Evolutionary conservation across 2,888 invertebrate species (phyloP), one percentile per base, ranked within the genome.

Genomic region (Megaustenia siamemsis): DNA sequence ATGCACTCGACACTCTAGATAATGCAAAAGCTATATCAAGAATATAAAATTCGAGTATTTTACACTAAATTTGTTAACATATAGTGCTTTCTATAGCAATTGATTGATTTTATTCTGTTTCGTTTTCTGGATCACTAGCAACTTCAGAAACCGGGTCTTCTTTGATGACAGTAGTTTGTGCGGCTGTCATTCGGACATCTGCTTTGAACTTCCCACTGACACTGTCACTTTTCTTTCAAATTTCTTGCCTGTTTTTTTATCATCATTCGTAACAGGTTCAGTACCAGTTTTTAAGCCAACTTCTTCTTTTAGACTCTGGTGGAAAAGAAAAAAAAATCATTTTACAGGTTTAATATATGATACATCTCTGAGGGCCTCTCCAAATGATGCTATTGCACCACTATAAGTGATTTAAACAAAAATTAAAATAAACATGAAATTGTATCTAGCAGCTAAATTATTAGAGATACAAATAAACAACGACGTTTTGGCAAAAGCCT

Each of bases 161-260:
- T 45, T 68, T 21, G 38, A 80, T 80, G 32, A 56, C 49, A 49
- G 35, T 45, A 21, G 78, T 40, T 60, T 53, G 40, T 43, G 28
- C 63, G n/a, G 24, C 21, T 12, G 76, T 35, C 38, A 24, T 1
- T 12, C 49, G 66, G 5, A 49, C 35, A 28, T 80, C 80, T 56
- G 43, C 40, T 60, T 71, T 53, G 56, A 71, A 40, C 40, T 81
- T 71, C 12, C 71, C 81, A 68, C 43, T 45, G 0, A 69, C 5
- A 38, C 40, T 76, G 35, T 83, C 83, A 43, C 21, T 21, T 68
- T 83, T 83, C 68, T 83, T 77, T 83, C 83, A 68, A 77, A 83
- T 24, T 68, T 24, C 32, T 83, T 83, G 21, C 82, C 66, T 24
- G 43, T 10, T 53, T 32, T 76, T 40, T 83, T 83, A 10, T 83